phyloP scores from a whole-genome alignment of 2,113 vertebrate genomes.

The Okapia johnstoni region DNA sequence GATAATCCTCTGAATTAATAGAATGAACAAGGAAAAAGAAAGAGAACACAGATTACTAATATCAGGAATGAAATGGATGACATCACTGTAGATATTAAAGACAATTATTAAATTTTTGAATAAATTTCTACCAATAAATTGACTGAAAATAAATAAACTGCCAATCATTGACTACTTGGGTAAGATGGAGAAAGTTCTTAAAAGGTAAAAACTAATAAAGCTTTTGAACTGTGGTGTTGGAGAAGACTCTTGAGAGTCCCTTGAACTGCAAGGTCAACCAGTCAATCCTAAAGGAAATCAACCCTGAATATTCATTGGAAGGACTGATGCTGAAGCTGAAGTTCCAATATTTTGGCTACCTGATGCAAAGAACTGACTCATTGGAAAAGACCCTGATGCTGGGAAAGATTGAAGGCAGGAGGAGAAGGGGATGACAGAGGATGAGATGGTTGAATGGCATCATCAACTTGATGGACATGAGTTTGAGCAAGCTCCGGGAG shows the following conservation, averaged over 20 bases:
- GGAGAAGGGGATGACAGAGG: background rate
- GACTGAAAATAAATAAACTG: background rate
- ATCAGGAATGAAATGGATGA: background rate
- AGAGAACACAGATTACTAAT: background rate
- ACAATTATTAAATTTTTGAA: background rate
- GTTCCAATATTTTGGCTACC: background rate
- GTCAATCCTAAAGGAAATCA: background rate
- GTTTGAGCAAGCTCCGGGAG: background rate
- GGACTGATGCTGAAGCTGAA: background rate
- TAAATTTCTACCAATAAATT: background rate
- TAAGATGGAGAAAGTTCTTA: background rate
- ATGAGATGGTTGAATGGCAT: background rate
- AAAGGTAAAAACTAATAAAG: background rate
- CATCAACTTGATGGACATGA: background rate
- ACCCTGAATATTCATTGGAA: background rate
- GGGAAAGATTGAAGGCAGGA: background rate
- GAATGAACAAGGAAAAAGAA: background rate
- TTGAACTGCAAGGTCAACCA: background rate
- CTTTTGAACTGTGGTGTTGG: background rate
- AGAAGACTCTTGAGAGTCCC: background rate
- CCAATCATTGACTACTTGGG: background rate
- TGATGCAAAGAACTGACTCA: background rate
- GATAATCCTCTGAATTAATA: background rate
- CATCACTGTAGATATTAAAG: background rate
- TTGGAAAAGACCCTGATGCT: background rate